A percentile compares a stretch with the other conserved stretches of the same genome.
phyloP scores from a whole-genome alignment of 2,888 invertebrate genomes.

The Pteria penguin region DNA sequence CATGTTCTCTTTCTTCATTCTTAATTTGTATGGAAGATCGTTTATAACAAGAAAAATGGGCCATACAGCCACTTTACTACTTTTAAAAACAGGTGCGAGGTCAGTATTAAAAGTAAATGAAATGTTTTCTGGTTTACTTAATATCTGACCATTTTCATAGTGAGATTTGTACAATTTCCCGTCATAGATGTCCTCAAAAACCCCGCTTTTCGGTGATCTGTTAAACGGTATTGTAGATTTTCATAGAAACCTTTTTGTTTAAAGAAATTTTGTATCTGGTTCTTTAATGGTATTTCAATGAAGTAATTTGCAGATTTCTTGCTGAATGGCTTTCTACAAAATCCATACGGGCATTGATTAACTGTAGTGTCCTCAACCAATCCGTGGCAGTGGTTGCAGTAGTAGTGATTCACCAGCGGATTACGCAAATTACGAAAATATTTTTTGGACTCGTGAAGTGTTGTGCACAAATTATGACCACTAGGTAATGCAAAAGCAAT shows the following conservation, averaged over 20 bases:
- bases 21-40: conserved; percentile 25
- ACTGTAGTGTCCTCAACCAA: background rate
- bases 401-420: conserved; percentile 26
- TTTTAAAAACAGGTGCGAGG: too few species aligned
- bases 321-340: too few species aligned
- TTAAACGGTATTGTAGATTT: conserved; percentile 3
- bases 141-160: background rate
- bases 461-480: conserved; percentile 26
- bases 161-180: background rate
- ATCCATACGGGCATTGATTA: conserved; percentile 4
- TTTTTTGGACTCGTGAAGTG: conserved; percentile 11
- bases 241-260: conserved; percentile 14
- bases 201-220: background rate
- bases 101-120: conserved; percentile 34
- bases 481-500: conserved; percentile 16
- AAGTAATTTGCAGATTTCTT: background rate
- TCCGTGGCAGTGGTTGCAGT: conserved; percentile 26
- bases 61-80: conserved; percentile 25
- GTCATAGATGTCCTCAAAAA: conserved; percentile 28
- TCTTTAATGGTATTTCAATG: conserved; percentile 16
- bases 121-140: conserved; percentile 13
- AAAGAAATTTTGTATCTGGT: conserved; percentile 20
- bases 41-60: conserved; percentile 33
- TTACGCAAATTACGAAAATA: conserved; percentile 22
- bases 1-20: conserved; percentile 32